Evolutionary conservation across 2,113 vertebrate genomes (phyloP).

Genomic region (Gymnorhina tibicen): DNA sequence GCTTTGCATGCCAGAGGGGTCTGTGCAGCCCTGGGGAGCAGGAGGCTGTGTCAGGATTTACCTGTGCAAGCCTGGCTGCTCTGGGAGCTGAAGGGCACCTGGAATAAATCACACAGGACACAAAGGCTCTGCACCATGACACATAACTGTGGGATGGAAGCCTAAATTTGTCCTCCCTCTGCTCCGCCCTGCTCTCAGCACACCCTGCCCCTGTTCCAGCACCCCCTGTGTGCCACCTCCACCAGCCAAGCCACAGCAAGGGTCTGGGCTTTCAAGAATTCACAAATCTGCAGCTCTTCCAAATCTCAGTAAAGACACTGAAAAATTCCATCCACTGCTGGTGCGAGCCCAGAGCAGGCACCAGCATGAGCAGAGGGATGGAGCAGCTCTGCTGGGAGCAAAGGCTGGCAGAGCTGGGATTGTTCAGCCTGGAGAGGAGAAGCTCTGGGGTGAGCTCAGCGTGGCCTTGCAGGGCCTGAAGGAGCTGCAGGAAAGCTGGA

Average conservation of each 20-base stretch:
- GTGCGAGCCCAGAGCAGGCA: rapidly evolving
- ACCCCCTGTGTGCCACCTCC: rapidly evolving
- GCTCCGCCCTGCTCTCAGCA: not conserved
- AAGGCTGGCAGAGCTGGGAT: not conserved
- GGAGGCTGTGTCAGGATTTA: not conserved
- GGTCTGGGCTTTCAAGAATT: not conserved
- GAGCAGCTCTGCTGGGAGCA: not conserved
- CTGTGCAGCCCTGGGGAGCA: not conserved
- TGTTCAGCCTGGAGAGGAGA: not conserved
- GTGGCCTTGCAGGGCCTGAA: not conserved
- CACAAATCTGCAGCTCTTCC: not conserved
- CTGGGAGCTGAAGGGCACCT: not conserved
- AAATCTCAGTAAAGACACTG: not conserved
- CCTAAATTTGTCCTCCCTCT: not conserved
- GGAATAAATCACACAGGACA: not conserved
- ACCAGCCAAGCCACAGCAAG: not conserved
- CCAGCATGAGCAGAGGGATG: not conserved
- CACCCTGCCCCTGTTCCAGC: not conserved
- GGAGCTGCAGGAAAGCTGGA: not conserved
- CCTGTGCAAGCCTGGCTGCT: not conserved
- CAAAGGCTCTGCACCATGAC: not conserved
- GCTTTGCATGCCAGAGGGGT: not conserved
- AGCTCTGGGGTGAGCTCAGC: not conserved
- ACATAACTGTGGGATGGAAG: not conserved
- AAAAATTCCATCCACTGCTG: not conserved